phyloP scores from a whole-genome alignment of 2,888 invertebrate species.

The Drymonia ruficornis region DNA sequence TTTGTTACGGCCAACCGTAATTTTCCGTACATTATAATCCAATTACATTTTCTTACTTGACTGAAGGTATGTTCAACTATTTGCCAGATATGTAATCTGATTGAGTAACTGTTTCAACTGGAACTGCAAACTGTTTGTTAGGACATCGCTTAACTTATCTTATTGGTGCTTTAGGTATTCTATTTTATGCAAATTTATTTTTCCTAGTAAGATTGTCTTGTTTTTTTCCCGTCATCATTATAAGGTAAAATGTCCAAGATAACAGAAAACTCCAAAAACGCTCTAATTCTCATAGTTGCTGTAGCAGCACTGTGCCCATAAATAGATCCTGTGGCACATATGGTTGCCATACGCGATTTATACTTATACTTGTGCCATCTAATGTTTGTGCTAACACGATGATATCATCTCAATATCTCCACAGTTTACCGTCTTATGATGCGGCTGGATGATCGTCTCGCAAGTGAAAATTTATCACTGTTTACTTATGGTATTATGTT shows the following conservation, averaged over 20 bases:
- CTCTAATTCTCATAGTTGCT: constrained; percentile 3
- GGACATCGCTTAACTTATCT: no score
- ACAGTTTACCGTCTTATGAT: constrained; percentile 1
- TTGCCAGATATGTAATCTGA: no score
- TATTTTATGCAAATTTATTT: no score
- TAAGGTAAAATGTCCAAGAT: neutral
- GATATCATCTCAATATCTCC: constrained; percentile 44
- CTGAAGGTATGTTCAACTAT: no score
- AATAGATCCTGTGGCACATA: constrained; percentile 34
- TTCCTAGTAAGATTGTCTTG: no score
- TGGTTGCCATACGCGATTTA: constrained; percentile 39
- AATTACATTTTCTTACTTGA: no score
- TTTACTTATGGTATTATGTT: neutral
- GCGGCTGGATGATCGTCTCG: neutral
- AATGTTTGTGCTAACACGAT: constrained; percentile 34
- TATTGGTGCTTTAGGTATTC: no score
- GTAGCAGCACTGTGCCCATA: constrained; percentile 18
- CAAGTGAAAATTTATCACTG: neutral
- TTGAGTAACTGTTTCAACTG: no score
- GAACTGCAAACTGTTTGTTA: no score
- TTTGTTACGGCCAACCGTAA: neutral
- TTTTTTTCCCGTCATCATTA: neutral
- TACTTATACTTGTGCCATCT: constrained; percentile 24
- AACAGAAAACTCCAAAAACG: no score
- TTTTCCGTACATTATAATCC: no score